Base-by-base conservation (phyloP, 1,140 invertebrate genomes). In the Drosophila biarmipes region DNA sequence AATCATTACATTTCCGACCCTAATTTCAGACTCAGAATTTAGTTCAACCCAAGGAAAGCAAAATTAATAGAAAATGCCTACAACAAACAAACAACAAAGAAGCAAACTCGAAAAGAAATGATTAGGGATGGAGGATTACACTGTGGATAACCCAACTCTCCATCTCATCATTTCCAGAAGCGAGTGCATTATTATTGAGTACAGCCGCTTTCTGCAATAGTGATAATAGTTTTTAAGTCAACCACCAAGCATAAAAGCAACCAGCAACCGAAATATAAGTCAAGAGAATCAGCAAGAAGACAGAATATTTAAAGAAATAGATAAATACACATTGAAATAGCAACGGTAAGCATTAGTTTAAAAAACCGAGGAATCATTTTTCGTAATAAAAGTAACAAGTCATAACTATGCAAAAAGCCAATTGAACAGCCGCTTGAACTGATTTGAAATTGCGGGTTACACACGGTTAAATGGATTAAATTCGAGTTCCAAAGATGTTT, bases 141-240 rank as follows among this genome's bases (percentile, higher is more conserved):
- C 40, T 14, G 7, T 10, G 11, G 21, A 35, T 38, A 35, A 24
- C 35, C 6, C 63, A 21, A 55, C 59, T 27, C 31, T 10, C 49
- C 66, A 38, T 24, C 27, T 42, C 40, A 19, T 31, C 34, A 27
- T 54, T 52, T 53, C 29, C 51, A 31, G 49, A 69, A 53, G 38
- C 29, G 54, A 78, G 69, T 48, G 45, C 45, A 59, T 68, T 71
- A 51, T 62, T 80, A 80, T 80, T 84, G 72, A 89, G 68, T 78
- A 91, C 80, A 91, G 78, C 90, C 90, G 90, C 89, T 82, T 91
- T 91, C 90, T 92, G 90, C 91, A 92, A 92, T 92, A 92, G 91
- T 92, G 91, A 92, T 92, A 92, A 92, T 92, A 92, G 91, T 91
- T 91, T 78, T 78, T 92, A 90, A 90, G 87, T 76, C 59, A 78